A percentile compares a stretch with the other conserved stretches of the same genome.
phyloP scores from a whole-genome alignment of 2,113 vertebrate genomes.

The Hypomesus transpacificus region DNA sequence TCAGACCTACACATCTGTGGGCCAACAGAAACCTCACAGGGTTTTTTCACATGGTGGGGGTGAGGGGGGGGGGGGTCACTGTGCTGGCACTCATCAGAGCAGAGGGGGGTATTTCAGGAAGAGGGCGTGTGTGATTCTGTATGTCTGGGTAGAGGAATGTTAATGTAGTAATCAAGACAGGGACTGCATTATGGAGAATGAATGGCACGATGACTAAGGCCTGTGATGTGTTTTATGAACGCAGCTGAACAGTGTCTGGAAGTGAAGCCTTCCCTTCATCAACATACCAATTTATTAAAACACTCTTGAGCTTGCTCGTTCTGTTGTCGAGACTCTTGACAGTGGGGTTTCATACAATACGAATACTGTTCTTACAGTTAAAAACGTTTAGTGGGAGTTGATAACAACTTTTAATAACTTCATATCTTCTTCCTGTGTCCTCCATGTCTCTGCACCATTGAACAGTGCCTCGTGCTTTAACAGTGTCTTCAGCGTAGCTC shows the following conservation, averaged over 20 bases:
- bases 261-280: no score
- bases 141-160: slow-evolving; percentile 30
- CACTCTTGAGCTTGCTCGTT: no score
- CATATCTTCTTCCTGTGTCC: no score
- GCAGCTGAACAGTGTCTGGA: slow-evolving; percentile 20
- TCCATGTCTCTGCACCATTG: no score
- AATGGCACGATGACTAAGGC: slow-evolving; percentile 27
- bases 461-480: no score
- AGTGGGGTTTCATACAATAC: no score
- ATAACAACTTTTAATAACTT: no score
- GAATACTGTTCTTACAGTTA: no score
- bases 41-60: neutral
- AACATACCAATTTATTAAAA: no score
- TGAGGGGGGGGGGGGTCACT: neutral
- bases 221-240: slow-evolving; percentile 25
- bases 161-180: slow-evolving; percentile 37
- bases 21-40: neutral
- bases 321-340: no score
- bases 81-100: neutral
- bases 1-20: neutral
- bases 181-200: slow-evolving; percentile 38
- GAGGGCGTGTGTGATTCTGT: neutral
- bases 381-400: no score
- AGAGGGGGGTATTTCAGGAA: neutral
- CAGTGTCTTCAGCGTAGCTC: no score